Percentiles rank a stretch among this genome's conserved stretches.
Evolutionary conservation across 1,140 invertebrate genomes (phyloP).

Genomic region (Arctopsyche grandis): DNA sequence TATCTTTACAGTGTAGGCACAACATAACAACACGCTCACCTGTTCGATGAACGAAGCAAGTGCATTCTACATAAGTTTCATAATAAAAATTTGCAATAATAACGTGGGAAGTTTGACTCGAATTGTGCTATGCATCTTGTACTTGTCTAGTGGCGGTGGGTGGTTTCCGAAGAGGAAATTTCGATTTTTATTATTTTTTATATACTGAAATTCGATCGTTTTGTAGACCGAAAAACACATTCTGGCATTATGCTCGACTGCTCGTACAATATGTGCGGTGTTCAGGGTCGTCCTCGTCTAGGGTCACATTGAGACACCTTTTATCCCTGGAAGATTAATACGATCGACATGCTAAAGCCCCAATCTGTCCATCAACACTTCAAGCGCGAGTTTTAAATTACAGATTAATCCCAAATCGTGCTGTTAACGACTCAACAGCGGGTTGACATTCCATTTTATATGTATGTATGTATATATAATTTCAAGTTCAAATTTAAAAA

Average conservation of each 20-base stretch:
- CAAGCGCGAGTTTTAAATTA: conserved; percentile 11
- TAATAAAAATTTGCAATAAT: too few species aligned
- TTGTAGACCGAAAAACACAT: conserved; percentile 17
- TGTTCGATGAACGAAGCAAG: too few species aligned
- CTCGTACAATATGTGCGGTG: conserved; percentile 28
- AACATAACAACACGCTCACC: background rate
- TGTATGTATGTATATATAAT: background rate
- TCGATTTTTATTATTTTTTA: too few species aligned
- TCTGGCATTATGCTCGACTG: conserved; percentile 43
- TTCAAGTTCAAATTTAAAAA: too few species aligned
- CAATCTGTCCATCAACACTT: conserved; percentile 16
- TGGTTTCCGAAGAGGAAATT: background rate
- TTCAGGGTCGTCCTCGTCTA: conserved; percentile 19
- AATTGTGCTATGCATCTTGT: too few species aligned
- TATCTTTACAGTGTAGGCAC: background rate
- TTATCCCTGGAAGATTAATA: conserved; percentile 1
- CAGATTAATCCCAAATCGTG: background rate
- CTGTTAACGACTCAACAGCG: background rate
- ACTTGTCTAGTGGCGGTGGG: too few species aligned
- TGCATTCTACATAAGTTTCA: too few species aligned
- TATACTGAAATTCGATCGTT: conserved; percentile 3
- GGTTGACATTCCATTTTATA: background rate
- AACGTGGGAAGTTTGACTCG: too few species aligned
- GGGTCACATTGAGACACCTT: conserved; percentile 20
- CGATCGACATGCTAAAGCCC: background rate